Conservation (phyloP, 2,888 invertebrate genomes). For the Bellardia bayeri region DNA sequence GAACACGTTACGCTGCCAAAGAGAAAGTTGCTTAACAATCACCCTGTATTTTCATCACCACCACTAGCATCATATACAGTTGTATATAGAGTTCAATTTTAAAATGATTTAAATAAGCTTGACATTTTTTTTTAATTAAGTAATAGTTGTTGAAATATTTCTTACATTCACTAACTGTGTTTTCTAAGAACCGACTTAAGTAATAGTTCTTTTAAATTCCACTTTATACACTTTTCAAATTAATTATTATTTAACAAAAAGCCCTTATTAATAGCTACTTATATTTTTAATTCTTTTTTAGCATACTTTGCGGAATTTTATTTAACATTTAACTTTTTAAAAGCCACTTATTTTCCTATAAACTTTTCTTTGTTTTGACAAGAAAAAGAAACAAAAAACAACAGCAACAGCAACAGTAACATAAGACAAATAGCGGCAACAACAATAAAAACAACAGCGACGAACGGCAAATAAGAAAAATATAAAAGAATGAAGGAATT, state of each 20-base stretch:
- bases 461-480: constrained; percentile 26
- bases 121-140: too few species aligned
- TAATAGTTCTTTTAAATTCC: not conserved
- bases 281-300: not conserved
- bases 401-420: not conserved
- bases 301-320: not conserved
- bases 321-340: constrained; percentile 54
- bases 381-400: not conserved
- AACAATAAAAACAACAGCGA: constrained; percentile 53
- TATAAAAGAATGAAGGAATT: constrained; percentile 50
- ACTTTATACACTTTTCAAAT: not conserved
- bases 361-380: constrained; percentile 41
- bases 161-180: too few species aligned
- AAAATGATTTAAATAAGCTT: too few species aligned
- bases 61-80: too few species aligned
- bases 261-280: not conserved
- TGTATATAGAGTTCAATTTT: too few species aligned
- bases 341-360: constrained; percentile 65
- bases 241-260: not conserved
- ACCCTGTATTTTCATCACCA: not conserved
- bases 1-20: too few species aligned
- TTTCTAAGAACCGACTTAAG: too few species aligned
- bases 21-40: too few species aligned
- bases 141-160: too few species aligned
- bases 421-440: not conserved